phyloP scores from a whole-genome alignment of 2,113 vertebrate species.

The Saguinus imperator region DNA sequence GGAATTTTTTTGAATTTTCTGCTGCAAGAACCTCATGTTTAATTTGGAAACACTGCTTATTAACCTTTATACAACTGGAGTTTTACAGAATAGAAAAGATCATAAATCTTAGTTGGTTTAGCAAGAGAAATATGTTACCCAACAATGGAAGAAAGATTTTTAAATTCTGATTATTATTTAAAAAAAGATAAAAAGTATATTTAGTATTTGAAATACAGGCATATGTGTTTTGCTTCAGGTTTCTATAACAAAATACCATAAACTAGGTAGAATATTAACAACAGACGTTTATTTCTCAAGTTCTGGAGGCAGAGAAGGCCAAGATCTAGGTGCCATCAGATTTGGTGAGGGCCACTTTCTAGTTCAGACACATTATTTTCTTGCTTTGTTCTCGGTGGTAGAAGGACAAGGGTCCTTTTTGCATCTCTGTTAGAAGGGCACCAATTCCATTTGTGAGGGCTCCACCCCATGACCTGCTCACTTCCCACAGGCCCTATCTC shows the following conservation, averaged over 20 bases:
- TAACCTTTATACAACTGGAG: not conserved
- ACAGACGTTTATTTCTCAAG: not conserved
- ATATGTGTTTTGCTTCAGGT: not conserved
- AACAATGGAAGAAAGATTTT: not conserved
- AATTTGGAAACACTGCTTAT: not conserved
- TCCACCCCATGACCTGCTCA: not conserved
- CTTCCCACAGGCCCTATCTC: not conserved
- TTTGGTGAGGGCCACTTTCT: not conserved
- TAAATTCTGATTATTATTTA: not conserved
- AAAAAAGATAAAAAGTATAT: not conserved
- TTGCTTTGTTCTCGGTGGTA: not conserved
- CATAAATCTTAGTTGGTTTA: not conserved
- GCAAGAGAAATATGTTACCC: not conserved
- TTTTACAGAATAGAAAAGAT: not conserved
- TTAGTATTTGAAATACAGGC: not conserved
- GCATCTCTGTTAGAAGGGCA: not conserved
- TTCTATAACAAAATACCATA: not conserved
- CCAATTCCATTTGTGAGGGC: not conserved
- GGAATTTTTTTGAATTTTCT: not conserved
- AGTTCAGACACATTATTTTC: not conserved
- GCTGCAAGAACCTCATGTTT: not conserved
- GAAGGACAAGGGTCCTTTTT: not conserved
- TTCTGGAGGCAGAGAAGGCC: not conserved
- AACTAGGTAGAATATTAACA: not conserved
- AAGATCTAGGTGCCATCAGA: not conserved